These are phyloP conservation scores for Geotrupes spiniger DNA, from an alignment of 2,888 invertebrate genomes.

Conservation along the genomic window DNA sequence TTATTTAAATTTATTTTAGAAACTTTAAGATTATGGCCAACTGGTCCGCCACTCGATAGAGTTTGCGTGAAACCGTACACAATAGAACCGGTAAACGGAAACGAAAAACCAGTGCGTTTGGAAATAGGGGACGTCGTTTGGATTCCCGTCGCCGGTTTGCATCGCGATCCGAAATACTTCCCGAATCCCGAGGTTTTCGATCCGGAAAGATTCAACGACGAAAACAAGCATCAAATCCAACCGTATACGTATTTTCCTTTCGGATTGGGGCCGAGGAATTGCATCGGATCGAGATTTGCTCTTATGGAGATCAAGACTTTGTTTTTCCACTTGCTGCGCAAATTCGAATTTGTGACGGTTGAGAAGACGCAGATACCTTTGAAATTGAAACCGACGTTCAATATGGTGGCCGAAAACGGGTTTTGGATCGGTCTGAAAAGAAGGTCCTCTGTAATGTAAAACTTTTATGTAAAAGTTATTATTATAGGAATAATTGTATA, in stretches of 20 bases:
- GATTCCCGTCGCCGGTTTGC: conserved; percentile 36
- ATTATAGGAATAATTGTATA: too few relatives aligned
- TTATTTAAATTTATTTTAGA: conserved; percentile 23
- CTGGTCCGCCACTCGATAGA: conserved; percentile 27
- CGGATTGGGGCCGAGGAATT: conserved; percentile 59
- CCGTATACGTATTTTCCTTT: conserved; percentile 45
- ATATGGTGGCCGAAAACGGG: too few relatives aligned
- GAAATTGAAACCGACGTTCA: too few relatives aligned
- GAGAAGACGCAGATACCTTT: too few relatives aligned
- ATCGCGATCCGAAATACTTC: conserved; percentile 35
- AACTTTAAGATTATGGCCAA: conserved; percentile 37
- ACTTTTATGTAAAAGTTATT: too few relatives aligned
- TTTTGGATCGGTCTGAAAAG: too few relatives aligned
- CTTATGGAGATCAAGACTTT: too few relatives aligned
- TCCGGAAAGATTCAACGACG: conserved; percentile 49
- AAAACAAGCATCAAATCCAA: conserved; percentile 54
- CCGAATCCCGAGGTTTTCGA: conserved; percentile 38
- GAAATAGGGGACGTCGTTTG: conserved; percentile 24
- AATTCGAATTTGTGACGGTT: too few relatives aligned
- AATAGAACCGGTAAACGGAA: conserved; percentile 24
- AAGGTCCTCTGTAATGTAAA: too few relatives aligned
- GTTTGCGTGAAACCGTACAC: conserved; percentile 30
- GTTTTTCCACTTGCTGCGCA: too few relatives aligned
- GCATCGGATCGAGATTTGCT: conserved; percentile 54
- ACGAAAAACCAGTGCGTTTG: conserved; percentile 24